A percentile compares a stretch with the other conserved stretches of the same genome.
These are phyloP conservation scores for Danio kyathit DNA, from an alignment of 2,797 vertebrate genomes.

Conservation along the genomic window DNA sequence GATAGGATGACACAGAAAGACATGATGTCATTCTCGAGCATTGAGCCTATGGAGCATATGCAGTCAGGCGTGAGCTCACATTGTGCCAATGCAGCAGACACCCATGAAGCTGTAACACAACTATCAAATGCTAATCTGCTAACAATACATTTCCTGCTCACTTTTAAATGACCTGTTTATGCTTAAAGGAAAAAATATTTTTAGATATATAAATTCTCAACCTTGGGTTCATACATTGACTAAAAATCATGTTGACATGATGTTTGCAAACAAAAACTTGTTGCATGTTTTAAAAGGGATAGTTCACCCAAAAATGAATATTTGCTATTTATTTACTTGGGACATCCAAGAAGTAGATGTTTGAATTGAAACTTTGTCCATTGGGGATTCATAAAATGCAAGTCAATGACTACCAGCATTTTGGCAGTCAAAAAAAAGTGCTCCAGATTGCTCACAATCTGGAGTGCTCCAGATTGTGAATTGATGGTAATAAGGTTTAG, in stretches of 20 bases:
- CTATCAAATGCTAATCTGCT: constrained; percentile 89
- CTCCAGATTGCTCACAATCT: too few relatives aligned
- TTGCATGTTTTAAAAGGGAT: background rate
- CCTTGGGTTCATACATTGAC: background rate
- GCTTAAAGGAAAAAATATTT: background rate
- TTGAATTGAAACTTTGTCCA: too few relatives aligned
- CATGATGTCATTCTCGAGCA: constrained; percentile 91
- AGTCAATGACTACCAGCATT: too few relatives aligned
- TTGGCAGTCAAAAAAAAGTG: too few relatives aligned
- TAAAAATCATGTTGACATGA: background rate
- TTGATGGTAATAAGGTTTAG: too few relatives aligned
- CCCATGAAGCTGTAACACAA: constrained; percentile 82
- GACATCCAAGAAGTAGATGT: too few relatives aligned
- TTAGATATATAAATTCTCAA: background rate
- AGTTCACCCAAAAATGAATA: too few relatives aligned
- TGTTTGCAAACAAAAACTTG: background rate
- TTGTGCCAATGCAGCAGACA: constrained; percentile 86
- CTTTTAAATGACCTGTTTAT: background rate
- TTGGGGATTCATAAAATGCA: too few relatives aligned
- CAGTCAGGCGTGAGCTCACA: constrained; percentile 88
- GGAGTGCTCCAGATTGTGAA: too few relatives aligned
- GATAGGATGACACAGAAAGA: constrained; percentile 90
- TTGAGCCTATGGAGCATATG: constrained; percentile 84
- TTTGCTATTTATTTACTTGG: too few relatives aligned
- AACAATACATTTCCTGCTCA: constrained; percentile 8